Conservation (phyloP, 92 coral and sea anemone species). For the Scolanthus callimorphus region DNA sequence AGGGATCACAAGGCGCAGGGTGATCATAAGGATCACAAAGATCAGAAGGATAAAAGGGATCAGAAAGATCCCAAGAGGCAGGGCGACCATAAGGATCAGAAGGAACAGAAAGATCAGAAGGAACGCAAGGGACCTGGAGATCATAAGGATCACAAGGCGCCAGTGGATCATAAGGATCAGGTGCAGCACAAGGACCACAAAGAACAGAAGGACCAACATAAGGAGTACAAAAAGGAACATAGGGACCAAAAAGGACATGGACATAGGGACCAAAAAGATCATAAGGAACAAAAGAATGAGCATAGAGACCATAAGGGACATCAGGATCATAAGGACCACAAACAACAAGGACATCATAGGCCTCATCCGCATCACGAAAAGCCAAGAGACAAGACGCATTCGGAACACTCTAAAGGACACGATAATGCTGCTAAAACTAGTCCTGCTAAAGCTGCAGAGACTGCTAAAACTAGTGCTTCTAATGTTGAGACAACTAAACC, state of each 20-base stretch:
- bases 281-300: not conserved
- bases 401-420: conserved; percentile 1
- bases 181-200: conserved; percentile 2
- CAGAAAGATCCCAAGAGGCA: conserved; percentile 12
- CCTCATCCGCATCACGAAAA: not conserved
- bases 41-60: conserved; percentile 2
- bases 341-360: too few species aligned
- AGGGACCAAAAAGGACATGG: not conserved
- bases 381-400: not conserved
- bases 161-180: conserved; percentile 6
- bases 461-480: too few species aligned
- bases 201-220: conserved; percentile 16
- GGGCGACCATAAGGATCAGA: not conserved
- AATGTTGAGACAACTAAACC: too few species aligned
- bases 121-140: not conserved
- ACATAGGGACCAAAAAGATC: not conserved
- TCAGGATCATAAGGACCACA: not conserved
- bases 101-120: not conserved
- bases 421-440: not conserved
- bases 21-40: conserved; percentile 14
- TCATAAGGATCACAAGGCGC: not conserved
- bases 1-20: not conserved
- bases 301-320: not conserved
- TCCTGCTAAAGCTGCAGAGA: not conserved
- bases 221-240: not conserved